Conservation (phyloP, 1,140 invertebrate genomes). For the Drepana arcuata region DNA sequence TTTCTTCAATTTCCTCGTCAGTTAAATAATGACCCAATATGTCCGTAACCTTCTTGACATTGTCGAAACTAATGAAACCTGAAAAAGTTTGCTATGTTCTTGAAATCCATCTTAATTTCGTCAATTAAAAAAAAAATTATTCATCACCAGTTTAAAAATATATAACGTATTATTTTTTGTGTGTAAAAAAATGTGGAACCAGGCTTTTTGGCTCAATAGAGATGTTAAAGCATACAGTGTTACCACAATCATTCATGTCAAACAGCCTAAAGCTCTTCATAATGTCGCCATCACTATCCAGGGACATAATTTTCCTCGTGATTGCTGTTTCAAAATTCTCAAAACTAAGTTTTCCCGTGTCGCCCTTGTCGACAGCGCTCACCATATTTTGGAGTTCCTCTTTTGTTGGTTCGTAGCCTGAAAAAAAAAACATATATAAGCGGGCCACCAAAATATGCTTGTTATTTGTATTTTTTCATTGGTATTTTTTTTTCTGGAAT, state of each 20-base stretch:
- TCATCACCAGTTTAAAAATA: no score
- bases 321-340: slow-evolving; percentile 60
- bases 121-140: no score
- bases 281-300: slow-evolving; percentile 49
- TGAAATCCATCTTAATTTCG: no score
- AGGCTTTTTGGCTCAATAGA: no score
- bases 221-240: no score
- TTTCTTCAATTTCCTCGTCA: slow-evolving; percentile 65
- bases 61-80: slow-evolving; percentile 58
- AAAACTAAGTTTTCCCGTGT: slow-evolving; percentile 53
- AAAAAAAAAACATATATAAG: no score
- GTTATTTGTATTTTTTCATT: no score
- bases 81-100: no score
- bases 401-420: slow-evolving; percentile 59
- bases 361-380: slow-evolving; percentile 43
- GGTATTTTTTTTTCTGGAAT: no score
- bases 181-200: no score
- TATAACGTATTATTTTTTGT: no score
- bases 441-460: no score
- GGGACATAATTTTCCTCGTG: slow-evolving; percentile 55
- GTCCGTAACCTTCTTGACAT: slow-evolving; percentile 46
- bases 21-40: slow-evolving; percentile 43
- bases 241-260: slow-evolving; percentile 47
- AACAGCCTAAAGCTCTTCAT: slow-evolving; percentile 62
- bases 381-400: slow-evolving; percentile 57